Base-by-base conservation (phyloP, 2,888 invertebrate species). In the Aromia moschata region DNA sequence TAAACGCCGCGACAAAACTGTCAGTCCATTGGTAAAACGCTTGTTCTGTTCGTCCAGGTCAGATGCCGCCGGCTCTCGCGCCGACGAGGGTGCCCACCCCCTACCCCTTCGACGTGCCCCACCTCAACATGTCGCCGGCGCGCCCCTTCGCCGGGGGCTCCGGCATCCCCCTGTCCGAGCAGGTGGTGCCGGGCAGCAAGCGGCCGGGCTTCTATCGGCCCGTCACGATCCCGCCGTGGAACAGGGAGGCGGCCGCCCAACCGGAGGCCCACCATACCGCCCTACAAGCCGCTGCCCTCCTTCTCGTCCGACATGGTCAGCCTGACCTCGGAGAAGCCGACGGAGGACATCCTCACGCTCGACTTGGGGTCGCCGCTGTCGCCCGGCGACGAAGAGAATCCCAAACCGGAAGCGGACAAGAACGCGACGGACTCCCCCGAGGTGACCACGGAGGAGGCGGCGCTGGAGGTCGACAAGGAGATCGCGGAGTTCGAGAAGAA, bases 31-130 rank as follows among this genome's bases (percentile, higher is more conserved):
- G 4, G 7, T 25, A 5, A 25, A 3, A 25, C 25, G 7, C 25
- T 5, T 25, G 25, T 5, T 25, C 7, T 25, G 25, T 7, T 25
- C 7, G 38, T 47, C 5, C 41, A 76, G 84, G 63, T 66, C 84
- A 58, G 79, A 83, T 65, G 79, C 79, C 85, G 7, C 84, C 85
- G 0, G 78, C 83, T 4, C 80, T 83, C 43, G 62, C 75, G 2
- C 83, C 85, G 0, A 84, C 85, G 1, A 84, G 85, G 69, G 81
- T 83, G 1, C 84, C 85, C 0, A 88, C 89, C 0, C 91, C 91
- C 0, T 92, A 92, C 76, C 91, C 92, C 0, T 93, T 93, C 68
- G 91, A 91, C 73, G 82, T 88, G 46, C 88, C 90, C 3, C 88
- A 89, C 14, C 86, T 86, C 60, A 82, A 82, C 53, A 80, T 82